These are phyloP conservation scores for Cyclina sinensis DNA, from an alignment of 1,140 invertebrate species.

Conservation along the genomic window DNA sequence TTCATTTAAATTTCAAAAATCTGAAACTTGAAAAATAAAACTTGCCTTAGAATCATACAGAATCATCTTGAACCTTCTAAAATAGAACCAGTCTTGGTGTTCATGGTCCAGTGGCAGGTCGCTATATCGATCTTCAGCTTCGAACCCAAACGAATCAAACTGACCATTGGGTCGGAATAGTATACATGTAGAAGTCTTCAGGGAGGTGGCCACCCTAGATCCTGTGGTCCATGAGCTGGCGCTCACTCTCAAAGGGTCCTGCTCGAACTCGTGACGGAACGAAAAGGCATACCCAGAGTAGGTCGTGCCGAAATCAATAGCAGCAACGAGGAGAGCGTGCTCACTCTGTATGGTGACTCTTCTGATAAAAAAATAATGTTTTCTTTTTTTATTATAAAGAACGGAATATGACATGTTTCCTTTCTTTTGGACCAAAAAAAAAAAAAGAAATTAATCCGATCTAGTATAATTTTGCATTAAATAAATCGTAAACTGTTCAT, in stretches of 20 bases:
- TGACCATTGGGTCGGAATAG: conserved; percentile 87
- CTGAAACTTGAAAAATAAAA: neutral
- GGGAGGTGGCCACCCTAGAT: conserved; percentile 88
- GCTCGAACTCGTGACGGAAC: conserved; percentile 87
- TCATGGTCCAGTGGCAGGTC: conserved; percentile 87
- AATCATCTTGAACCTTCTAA: conserved; percentile 89
- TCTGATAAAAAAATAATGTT: too few species aligned
- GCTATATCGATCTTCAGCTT: conserved; percentile 88
- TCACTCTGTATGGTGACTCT: too few species aligned
- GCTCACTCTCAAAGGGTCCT: conserved; percentile 84
- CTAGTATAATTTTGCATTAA: too few species aligned
- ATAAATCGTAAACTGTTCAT: too few species aligned
- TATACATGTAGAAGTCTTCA: conserved; percentile 89
- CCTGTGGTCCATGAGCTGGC: conserved; percentile 88
- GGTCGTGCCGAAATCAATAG: conserved; percentile 89
- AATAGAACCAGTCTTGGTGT: conserved; percentile 88
- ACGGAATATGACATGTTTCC: too few species aligned
- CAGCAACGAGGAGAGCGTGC: conserved; percentile 87
- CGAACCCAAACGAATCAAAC: conserved; percentile 89
- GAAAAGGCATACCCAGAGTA: conserved; percentile 89
- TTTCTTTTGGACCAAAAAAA: too few species aligned
- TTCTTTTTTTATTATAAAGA: too few species aligned
- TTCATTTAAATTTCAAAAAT: too few species aligned
- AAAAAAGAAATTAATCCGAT: too few species aligned
- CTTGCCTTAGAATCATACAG: conserved; percentile 88